Evolutionary conservation across 2,888 invertebrate genomes (phyloP).

Genomic region (Cyaniris semiargus): DNA sequence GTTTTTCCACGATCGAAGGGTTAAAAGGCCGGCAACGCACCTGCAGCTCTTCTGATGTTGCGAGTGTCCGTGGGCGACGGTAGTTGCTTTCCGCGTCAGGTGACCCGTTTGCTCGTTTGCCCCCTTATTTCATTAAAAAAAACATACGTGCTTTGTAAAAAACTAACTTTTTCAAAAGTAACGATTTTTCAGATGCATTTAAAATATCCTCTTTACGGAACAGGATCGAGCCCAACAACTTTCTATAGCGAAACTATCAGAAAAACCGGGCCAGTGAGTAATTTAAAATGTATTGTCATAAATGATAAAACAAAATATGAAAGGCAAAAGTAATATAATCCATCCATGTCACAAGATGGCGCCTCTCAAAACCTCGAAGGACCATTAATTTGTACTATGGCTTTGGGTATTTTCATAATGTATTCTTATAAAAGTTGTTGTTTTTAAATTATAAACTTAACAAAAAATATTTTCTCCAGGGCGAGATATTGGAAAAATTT

Average conservation of each 20-base stretch:
- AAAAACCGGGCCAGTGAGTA: slow-evolving; percentile 67
- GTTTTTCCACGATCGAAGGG: too few relatives aligned
- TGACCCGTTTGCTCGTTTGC: too few relatives aligned
- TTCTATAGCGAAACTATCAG: slow-evolving; percentile 65
- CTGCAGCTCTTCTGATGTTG: too few relatives aligned
- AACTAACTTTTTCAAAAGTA: background rate
- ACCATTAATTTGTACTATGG: background rate
- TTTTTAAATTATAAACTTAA: background rate
- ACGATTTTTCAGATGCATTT: slow-evolving; percentile 62
- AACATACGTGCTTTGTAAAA: background rate
- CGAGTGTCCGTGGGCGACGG: too few relatives aligned
- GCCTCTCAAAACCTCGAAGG: background rate
- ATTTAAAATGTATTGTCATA: slow-evolving; percentile 16
- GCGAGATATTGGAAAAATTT: slow-evolving; percentile 74
- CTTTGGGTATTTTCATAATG: background rate
- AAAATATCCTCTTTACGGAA: slow-evolving; percentile 73
- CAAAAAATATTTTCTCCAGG: slow-evolving; percentile 52
- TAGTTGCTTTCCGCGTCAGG: too few relatives aligned
- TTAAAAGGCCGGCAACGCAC: too few relatives aligned
- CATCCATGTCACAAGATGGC: background rate
- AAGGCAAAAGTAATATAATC: background rate
- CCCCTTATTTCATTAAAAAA: too few relatives aligned
- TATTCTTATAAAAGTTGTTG: background rate
- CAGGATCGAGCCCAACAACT: slow-evolving; percentile 72
- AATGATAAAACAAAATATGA: background rate